These are phyloP conservation scores for Stenichneumon culpator DNA, from an alignment of 2,888 invertebrate species.

Conservation along the genomic window DNA sequence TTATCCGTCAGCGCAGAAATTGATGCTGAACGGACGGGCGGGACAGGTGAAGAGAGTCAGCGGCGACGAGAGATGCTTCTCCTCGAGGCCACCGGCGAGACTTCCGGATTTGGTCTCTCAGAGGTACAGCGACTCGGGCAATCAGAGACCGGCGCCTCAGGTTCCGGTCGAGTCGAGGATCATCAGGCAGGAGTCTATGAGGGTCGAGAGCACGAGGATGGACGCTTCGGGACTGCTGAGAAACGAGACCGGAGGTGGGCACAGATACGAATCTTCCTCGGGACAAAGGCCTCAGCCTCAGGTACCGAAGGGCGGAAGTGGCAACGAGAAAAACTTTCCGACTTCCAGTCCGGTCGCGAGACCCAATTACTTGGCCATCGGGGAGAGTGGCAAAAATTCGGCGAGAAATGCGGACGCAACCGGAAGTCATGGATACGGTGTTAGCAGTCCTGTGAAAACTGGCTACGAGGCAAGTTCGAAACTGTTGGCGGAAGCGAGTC, in stretches of 20 bases:
- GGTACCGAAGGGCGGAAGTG: slow-evolving; percentile 65
- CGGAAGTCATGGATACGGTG: slow-evolving; percentile 70
- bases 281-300: slow-evolving; percentile 83
- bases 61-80: slow-evolving; percentile 77
- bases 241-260: slow-evolving; percentile 70
- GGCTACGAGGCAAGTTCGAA: slow-evolving; percentile 79
- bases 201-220: slow-evolving; percentile 77
- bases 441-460: slow-evolving; percentile 78
- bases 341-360: slow-evolving; percentile 54
- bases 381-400: slow-evolving; percentile 68
- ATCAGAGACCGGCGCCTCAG: slow-evolving; percentile 81
- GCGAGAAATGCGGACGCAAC: slow-evolving; percentile 67
- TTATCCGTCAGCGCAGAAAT: slow-evolving; percentile 85
- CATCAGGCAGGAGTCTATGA: slow-evolving; percentile 81
- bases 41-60: slow-evolving; percentile 79
- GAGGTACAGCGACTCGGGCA: slow-evolving; percentile 81
- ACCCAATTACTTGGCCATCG: slow-evolving; percentile 74
- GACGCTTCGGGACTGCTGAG: slow-evolving; percentile 74
- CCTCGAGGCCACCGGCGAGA: slow-evolving; percentile 77
- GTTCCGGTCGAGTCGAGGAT: slow-evolving; percentile 82
- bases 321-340: slow-evolving; percentile 66
- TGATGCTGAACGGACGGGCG: slow-evolving; percentile 85
- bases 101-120: slow-evolving; percentile 80
- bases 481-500: slow-evolving; percentile 76
- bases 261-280: slow-evolving; percentile 74